A percentile compares a stretch with the other conserved stretches of the same genome.
These are phyloP conservation scores for Podabrus alpinus DNA, from an alignment of 2,888 invertebrate species.

Conservation along the genomic window DNA sequence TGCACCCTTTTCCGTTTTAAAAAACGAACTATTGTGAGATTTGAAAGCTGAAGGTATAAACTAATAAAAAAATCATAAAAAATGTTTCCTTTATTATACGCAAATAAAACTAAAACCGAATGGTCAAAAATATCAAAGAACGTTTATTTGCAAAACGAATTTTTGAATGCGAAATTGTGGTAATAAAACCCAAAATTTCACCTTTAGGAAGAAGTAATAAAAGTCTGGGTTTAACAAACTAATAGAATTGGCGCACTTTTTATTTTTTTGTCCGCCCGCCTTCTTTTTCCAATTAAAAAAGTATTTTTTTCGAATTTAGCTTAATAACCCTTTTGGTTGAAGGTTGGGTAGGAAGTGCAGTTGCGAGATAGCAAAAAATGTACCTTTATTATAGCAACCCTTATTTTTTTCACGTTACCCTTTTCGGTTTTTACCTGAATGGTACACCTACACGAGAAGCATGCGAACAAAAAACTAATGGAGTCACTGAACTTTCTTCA, in stretches of 20 bases:
- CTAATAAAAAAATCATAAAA: not conserved
- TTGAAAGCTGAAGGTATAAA: not conserved
- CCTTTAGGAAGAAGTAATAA: not conserved
- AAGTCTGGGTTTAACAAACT: not conserved
- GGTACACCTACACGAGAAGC: conserved; percentile 34
- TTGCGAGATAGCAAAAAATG: conserved; percentile 26
- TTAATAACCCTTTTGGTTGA: not conserved
- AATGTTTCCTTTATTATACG: not conserved
- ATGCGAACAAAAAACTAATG: conserved; percentile 29
- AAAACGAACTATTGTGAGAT: not conserved
- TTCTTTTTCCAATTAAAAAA: not conserved
- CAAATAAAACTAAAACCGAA: not conserved
- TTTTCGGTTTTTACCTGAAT: conserved; percentile 38
- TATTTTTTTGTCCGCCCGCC: not conserved
- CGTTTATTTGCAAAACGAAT: not conserved
- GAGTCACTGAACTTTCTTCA: conserved; percentile 33
- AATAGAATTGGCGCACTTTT: not conserved
- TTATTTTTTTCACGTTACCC: conserved; percentile 31
- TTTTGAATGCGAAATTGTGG: not conserved
- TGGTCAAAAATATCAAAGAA: not conserved
- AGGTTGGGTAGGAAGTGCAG: not conserved
- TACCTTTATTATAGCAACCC: conserved; percentile 26
- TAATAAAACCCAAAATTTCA: not conserved
- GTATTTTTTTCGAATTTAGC: not conserved
- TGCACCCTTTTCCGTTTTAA: not conserved